A percentile compares a stretch with the other conserved stretches of the same genome.
Conservation (phyloP, 2,888 invertebrate genomes). For the Eurytoma adleriae region DNA sequence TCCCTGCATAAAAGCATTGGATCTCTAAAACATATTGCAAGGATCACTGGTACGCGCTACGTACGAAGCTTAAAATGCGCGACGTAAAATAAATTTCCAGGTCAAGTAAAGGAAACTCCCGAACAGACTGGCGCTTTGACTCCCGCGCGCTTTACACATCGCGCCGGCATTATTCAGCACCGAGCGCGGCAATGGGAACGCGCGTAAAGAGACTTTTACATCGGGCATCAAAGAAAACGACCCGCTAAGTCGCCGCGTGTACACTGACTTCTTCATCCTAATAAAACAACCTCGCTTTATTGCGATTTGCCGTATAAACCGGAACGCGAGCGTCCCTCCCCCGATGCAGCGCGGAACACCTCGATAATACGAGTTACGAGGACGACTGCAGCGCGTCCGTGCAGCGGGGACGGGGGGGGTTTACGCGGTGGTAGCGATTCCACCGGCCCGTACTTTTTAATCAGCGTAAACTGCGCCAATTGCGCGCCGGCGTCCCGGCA, state of each 20-base stretch:
- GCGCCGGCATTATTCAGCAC: conserved; percentile 32
- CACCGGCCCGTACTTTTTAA: conserved; percentile 48
- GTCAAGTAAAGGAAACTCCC: conserved; percentile 12
- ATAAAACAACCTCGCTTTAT: conserved; percentile 39
- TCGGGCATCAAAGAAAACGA: conserved; percentile 67
- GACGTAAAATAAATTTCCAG: conserved; percentile 28
- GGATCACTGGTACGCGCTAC: too few species aligned
- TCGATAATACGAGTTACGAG: conserved; percentile 56
- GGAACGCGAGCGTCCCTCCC: not conserved
- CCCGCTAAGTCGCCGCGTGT: conserved; percentile 62
- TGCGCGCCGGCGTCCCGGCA: not conserved
- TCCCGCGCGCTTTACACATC: not conserved
- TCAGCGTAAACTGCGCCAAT: conserved; percentile 46
- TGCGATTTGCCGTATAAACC: conserved; percentile 8
- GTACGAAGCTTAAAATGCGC: too few species aligned
- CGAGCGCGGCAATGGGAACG: not conserved
- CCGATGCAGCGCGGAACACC: conserved; percentile 11
- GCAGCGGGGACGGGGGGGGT: not conserved
- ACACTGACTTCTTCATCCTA: conserved; percentile 21
- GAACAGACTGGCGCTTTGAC: not conserved
- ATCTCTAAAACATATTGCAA: too few species aligned
- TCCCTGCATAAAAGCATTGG: too few species aligned
- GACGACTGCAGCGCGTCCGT: conserved; percentile 14
- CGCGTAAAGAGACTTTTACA: conserved; percentile 43
- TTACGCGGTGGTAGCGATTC: not conserved